Evolutionary conservation across 2,113 vertebrate genomes (phyloP).

Genomic region (Barbus barbus): DNA sequence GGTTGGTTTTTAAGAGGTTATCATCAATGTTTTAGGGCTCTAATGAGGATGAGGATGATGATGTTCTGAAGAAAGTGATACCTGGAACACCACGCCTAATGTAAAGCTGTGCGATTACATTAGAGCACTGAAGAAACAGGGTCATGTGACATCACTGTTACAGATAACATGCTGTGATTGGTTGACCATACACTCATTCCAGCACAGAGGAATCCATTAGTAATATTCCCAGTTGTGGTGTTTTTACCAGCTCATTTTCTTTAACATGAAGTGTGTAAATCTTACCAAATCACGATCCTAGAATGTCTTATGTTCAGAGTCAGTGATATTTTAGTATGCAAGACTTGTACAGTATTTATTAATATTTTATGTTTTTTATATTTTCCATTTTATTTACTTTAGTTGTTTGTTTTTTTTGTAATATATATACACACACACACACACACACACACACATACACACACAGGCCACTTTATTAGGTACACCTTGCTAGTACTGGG

Average conservation of each 20-base stretch:
- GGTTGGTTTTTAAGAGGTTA: slow-evolving; percentile 48
- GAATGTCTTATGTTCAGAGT: too few relatives aligned
- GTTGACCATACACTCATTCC: not conserved
- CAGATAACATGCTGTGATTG: not conserved
- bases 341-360: too few relatives aligned
- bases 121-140: not conserved
- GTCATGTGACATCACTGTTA: not conserved
- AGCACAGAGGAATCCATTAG: not conserved
- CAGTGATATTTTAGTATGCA: not conserved
- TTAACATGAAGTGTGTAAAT: not conserved
- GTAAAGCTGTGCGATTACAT: not conserved
- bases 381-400: too few relatives aligned
- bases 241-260: not conserved
- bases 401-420: too few relatives aligned
- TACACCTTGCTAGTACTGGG: too few relatives aligned
- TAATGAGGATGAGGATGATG: slow-evolving; percentile 42
- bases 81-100: slow-evolving; percentile 21
- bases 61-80: slow-evolving; percentile 40
- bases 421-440: too few relatives aligned
- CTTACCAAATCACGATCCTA: not conserved
- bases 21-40: slow-evolving; percentile 57
- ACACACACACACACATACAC: too few relatives aligned
- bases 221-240: not conserved
- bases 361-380: too few relatives aligned
- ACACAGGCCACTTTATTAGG: too few relatives aligned